Percentiles rank a stretch among this genome's conserved stretches.
phyloP scores from a whole-genome alignment of 2,888 invertebrate species.

The Chrysina gloriosa region DNA sequence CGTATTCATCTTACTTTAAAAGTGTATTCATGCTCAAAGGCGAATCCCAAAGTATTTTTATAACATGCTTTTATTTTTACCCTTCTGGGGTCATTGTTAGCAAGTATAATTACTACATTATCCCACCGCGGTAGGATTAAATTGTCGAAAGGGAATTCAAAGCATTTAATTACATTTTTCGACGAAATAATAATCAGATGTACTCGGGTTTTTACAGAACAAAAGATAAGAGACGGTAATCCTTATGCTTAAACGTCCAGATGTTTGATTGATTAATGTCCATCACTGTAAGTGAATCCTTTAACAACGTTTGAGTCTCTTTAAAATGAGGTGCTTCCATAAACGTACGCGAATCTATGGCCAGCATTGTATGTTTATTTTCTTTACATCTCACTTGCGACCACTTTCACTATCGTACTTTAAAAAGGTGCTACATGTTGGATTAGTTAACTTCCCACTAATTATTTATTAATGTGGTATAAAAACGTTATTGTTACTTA shows the following conservation, averaged over 20 bases:
- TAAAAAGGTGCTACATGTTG: no score
- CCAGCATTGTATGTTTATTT: no score
- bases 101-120: conserved; percentile 15
- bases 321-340: no score
- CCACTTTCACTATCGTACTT: no score
- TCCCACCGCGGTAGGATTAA: background rate
- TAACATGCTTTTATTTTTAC: conserved; percentile 1
- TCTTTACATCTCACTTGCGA: no score
- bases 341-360: no score
- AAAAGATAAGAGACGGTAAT: conserved; percentile 3
- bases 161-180: conserved; percentile 29
- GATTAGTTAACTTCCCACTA: no score
- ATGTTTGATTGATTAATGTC: conserved; percentile 43
- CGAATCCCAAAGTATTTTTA: background rate
- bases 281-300: conserved; percentile 41
- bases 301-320: no score
- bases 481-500: no score
- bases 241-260: conserved; percentile 6
- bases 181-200: background rate
- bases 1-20: background rate
- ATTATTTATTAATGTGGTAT: no score
- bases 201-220: background rate
- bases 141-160: background rate
- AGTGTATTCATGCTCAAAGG: background rate
- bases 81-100: background rate